phyloP scores from a whole-genome alignment of 2,888 invertebrate genomes.

The Yponomeuta malinellus region DNA sequence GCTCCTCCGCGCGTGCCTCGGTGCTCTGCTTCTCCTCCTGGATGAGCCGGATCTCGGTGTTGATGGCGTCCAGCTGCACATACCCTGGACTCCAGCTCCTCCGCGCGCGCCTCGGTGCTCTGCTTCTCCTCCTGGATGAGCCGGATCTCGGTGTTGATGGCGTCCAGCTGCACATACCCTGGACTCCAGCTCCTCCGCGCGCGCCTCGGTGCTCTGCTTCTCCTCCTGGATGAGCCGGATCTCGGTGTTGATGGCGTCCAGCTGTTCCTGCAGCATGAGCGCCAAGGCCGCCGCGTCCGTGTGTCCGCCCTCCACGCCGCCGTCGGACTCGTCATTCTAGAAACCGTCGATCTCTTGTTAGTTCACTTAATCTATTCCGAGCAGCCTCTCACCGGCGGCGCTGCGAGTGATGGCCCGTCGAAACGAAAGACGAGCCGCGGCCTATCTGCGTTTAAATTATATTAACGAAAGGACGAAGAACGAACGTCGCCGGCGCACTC shows the following conservation, averaged over 20 bases:
- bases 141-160: conserved; percentile 98
- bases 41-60: conserved; percentile 94
- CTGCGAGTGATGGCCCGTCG: too few relatives aligned
- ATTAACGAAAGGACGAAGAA: too few relatives aligned
- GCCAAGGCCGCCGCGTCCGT: conserved; percentile 98
- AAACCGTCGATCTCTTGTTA: neutral
- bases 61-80: conserved; percentile 96
- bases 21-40: conserved; percentile 98
- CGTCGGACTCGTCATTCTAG: conserved; percentile 63
- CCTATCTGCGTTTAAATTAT: too few relatives aligned
- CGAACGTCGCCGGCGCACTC: too few relatives aligned
- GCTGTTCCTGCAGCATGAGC: conserved; percentile 98
- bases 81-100: conserved; percentile 91
- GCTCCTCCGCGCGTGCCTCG: conserved; percentile 96
- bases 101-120: conserved; percentile 96
- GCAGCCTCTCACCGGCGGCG: too few relatives aligned
- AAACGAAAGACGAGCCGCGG: too few relatives aligned
- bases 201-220: conserved; percentile 96
- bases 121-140: conserved; percentile 96
- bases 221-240: conserved; percentile 94
- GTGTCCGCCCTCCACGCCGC: conserved; percentile 74
- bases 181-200: conserved; percentile 98
- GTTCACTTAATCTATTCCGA: too few relatives aligned
- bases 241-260: conserved; percentile 99
- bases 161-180: conserved; percentile 86